Evolutionary conservation across 2,888 invertebrate genomes (phyloP).

Genomic region (Platycnemis pennipes): DNA sequence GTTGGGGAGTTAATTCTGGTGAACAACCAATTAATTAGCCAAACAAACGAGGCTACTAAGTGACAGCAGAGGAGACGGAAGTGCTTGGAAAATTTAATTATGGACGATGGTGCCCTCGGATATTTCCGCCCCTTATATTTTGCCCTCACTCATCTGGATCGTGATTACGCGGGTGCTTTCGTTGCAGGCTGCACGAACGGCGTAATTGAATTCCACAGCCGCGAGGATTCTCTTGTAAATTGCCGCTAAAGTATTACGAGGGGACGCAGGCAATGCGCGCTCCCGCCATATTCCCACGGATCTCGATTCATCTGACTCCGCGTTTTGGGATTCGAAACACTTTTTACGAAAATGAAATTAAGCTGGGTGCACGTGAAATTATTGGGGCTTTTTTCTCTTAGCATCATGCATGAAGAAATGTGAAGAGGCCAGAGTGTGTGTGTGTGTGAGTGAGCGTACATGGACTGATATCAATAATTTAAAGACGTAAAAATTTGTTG

Average conservation of each 20-base stretch:
- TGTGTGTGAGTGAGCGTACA: no score
- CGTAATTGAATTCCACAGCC: conserved; percentile 18
- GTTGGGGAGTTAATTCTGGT: neutral
- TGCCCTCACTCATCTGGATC: neutral
- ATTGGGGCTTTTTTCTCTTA: neutral
- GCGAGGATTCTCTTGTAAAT: neutral
- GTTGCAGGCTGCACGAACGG: neutral
- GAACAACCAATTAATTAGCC: conserved; percentile 3
- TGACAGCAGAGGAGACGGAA: neutral
- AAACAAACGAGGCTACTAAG: conserved; percentile 2
- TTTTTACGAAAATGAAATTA: neutral
- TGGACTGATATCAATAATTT: no score
- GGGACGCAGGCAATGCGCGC: neutral
- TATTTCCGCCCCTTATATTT: neutral
- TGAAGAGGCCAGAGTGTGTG: neutral
- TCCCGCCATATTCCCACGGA: neutral
- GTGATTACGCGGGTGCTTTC: conserved; percentile 1
- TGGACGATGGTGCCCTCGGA: neutral
- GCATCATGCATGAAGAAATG: neutral
- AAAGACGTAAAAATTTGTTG: no score
- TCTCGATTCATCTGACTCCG: neutral
- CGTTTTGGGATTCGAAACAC: neutral
- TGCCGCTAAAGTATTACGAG: neutral
- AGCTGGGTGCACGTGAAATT: neutral
- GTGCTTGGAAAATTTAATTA: neutral